Evolutionary conservation across 2,797 vertebrate genomes (phyloP).

Genomic region (Remorina albescens): DNA sequence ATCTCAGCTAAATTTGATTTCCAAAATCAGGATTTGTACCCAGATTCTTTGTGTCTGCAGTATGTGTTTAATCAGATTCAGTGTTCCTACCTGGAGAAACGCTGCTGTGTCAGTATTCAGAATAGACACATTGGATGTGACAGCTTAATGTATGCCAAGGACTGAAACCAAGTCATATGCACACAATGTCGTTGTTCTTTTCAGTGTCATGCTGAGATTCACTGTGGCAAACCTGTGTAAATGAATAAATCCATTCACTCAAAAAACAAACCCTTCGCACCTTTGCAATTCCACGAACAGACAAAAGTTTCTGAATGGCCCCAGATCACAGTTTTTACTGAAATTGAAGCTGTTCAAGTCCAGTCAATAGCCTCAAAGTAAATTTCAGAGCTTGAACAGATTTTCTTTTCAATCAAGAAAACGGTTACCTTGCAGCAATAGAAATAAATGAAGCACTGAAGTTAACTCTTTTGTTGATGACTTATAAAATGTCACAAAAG

Average conservation of each 20-base stretch:
- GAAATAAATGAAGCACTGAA: background rate
- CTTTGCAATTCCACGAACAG: slow-evolving; percentile 28
- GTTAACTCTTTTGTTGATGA: background rate
- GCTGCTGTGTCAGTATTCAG: slow-evolving; percentile 23
- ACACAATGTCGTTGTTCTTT: slow-evolving; percentile 14
- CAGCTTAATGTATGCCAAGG: slow-evolving; percentile 7
- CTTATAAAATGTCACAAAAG: too few species aligned
- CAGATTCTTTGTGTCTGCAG: background rate
- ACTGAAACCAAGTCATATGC: slow-evolving; percentile 28
- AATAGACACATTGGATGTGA: slow-evolving; percentile 35
- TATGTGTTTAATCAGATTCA: background rate
- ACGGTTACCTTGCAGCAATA: background rate
- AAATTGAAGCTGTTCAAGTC: too few species aligned
- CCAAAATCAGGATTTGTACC: background rate
- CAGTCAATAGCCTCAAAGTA: too few species aligned
- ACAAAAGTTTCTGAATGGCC: too few species aligned
- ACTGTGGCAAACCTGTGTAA: slow-evolving; percentile 32
- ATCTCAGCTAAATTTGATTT: background rate
- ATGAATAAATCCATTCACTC: slow-evolving; percentile 48
- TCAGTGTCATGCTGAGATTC: slow-evolving; percentile 38
- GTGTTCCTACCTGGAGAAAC: slow-evolving; percentile 17
- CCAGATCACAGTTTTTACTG: too few species aligned
- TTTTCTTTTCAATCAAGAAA: background rate
- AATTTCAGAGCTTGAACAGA: too few species aligned
- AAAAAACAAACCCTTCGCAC: slow-evolving; percentile 45